These are phyloP conservation scores for Coenonympha glycerion DNA, from an alignment of 2,888 invertebrate species.

Conservation along the genomic window DNA sequence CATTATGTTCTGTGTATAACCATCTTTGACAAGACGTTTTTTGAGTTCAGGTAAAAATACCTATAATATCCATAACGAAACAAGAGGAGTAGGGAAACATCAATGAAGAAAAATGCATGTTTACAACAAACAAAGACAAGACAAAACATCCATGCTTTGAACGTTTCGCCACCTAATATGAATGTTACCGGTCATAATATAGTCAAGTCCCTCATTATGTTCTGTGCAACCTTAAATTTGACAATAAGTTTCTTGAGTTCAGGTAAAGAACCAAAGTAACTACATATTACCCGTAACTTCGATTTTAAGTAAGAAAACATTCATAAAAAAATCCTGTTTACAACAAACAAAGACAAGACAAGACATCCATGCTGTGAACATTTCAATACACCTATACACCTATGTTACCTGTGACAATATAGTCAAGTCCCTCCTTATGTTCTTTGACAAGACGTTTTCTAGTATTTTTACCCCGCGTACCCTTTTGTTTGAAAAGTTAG, in stretches of 20 bases:
- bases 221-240: neutral
- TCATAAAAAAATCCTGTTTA: neutral
- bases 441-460: neutral
- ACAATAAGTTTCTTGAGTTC: no score
- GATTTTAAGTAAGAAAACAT: no score
- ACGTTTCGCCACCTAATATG: neutral
- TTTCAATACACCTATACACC: neutral
- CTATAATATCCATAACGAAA: no score
- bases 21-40: neutral
- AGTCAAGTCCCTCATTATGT: neutral
- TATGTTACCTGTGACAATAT: neutral
- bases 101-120: neutral
- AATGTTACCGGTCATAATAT: neutral
- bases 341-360: no score
- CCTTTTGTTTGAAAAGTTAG: neutral
- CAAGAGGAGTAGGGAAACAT: no score
- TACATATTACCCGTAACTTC: no score
- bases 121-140: neutral
- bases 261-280: no score
- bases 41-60: no score
- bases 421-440: neutral
- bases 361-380: neutral
- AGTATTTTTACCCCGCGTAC: neutral
- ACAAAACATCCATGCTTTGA: neutral
- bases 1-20: no score